Evolutionary conservation across 2,113 vertebrate species (phyloP).

Genomic region (Ophthalmolycus amberensis): DNA sequence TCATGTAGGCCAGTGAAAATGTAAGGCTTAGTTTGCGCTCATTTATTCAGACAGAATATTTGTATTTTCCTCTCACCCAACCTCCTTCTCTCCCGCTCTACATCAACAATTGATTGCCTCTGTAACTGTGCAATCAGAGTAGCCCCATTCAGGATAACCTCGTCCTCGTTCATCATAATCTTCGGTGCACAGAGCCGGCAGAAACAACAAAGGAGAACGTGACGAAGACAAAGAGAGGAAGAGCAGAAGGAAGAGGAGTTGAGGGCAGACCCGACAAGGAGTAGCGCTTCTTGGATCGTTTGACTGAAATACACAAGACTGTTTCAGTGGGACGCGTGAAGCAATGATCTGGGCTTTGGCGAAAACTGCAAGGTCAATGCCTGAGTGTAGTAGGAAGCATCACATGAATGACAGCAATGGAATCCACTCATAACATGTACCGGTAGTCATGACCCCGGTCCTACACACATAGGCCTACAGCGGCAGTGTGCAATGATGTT

Average conservation of each 20-base stretch:
- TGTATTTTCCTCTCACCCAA: constrained; percentile 58
- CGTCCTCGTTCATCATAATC: constrained; percentile 64
- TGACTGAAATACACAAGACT: neutral
- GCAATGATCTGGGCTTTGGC: neutral
- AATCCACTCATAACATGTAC: neutral
- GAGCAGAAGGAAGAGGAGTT: constrained; percentile 32
- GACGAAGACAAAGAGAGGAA: constrained; percentile 42
- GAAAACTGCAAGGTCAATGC: constrained; percentile 28
- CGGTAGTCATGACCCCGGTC: neutral
- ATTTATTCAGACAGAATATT: constrained; percentile 80
- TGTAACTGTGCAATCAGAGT: constrained; percentile 73
- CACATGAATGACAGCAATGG: neutral
- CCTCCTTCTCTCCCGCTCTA: constrained; percentile 55
- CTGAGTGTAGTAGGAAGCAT: neutral
- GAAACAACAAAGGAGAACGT: constrained; percentile 39
- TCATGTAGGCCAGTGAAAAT: constrained; percentile 29
- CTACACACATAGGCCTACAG: neutral
- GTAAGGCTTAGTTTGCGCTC: constrained; percentile 57
- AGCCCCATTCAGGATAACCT: constrained; percentile 61
- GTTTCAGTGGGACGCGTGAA: neutral
- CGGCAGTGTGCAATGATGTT: neutral
- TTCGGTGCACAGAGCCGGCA: constrained; percentile 43
- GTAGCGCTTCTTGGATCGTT: constrained; percentile 6
- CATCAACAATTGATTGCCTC: constrained; percentile 80
- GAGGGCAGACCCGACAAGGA: constrained; percentile 3